Conservation (phyloP, 2,113 vertebrate genomes). For the Odocoileus virginianus region DNA sequence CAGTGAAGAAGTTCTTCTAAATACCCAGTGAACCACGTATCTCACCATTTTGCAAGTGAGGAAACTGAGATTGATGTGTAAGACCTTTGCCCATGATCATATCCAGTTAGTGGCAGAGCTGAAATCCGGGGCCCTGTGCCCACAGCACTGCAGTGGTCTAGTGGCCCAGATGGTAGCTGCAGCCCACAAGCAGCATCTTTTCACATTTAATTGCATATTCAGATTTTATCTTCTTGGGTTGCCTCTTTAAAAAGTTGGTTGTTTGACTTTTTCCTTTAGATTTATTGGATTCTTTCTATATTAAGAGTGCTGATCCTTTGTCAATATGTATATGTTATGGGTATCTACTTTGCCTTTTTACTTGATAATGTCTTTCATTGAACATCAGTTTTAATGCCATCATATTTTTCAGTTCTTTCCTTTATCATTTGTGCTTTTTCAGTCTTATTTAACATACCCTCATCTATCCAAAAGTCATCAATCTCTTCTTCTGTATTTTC, state of each 20-base stretch:
- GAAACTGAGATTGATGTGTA: neutral
- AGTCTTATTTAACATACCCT: neutral
- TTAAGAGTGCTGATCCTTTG: neutral
- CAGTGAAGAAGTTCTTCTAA: neutral
- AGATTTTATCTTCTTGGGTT: neutral
- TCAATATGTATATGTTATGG: neutral
- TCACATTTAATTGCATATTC: neutral
- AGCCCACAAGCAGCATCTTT: neutral
- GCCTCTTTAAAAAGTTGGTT: neutral
- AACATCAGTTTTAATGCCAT: neutral
- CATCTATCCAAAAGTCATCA: neutral
- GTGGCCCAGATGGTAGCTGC: neutral
- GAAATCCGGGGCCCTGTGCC: neutral
- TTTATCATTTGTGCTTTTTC: neutral
- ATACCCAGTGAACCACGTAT: neutral
- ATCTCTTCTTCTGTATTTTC: neutral
- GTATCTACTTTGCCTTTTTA: neutral
- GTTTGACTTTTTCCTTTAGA: constrained; percentile 10
- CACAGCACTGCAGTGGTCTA: too few relatives aligned
- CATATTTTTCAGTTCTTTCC: neutral
- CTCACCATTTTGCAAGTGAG: neutral
- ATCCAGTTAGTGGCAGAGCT: neutral
- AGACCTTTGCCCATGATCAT: neutral
- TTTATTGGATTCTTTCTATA: neutral
- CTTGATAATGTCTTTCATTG: neutral